Percentiles rank a stretch among this genome's conserved stretches.
Evolutionary conservation across 2,797 vertebrate genomes (phyloP).

Genomic region (Thamnophis elegans): DNA sequence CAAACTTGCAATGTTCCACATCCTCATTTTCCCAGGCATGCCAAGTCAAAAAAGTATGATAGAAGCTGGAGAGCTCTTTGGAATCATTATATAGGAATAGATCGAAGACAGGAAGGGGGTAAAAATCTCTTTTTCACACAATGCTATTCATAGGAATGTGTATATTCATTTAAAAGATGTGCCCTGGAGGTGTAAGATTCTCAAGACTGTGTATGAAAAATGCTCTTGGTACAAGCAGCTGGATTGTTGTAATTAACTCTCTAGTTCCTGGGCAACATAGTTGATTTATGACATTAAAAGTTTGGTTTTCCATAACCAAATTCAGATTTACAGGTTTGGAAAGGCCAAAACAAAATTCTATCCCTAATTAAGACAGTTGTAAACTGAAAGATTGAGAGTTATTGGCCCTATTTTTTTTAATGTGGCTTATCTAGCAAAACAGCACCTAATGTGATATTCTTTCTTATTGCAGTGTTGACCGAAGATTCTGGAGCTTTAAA

Average conservation of each 20-base stretch:
- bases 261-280: rapidly evolving
- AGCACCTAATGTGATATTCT: not conserved
- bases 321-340: not conserved
- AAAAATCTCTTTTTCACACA: slow-evolving; percentile 11
- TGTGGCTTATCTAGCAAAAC: not conserved
- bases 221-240: not conserved
- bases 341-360: not conserved
- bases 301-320: not conserved
- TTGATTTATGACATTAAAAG: not conserved
- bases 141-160: slow-evolving; percentile 13
- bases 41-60: slow-evolving; percentile 59
- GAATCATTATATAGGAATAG: slow-evolving; percentile 59
- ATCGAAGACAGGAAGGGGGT: slow-evolving; percentile 33
- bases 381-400: not conserved
- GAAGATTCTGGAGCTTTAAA: not conserved
- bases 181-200: not conserved
- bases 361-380: not conserved
- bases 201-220: not conserved
- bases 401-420: not conserved
- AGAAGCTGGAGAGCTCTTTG: slow-evolving; percentile 62
- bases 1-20: slow-evolving; percentile 45
- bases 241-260: rapidly evolving
- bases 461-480: not conserved
- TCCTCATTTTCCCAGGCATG: slow-evolving; percentile 42
- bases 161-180: not conserved